Evolutionary conservation across 2,888 invertebrate species (phyloP), one percentile per base, ranked within the genome.

Genomic region (Uropetala carovei): DNA sequence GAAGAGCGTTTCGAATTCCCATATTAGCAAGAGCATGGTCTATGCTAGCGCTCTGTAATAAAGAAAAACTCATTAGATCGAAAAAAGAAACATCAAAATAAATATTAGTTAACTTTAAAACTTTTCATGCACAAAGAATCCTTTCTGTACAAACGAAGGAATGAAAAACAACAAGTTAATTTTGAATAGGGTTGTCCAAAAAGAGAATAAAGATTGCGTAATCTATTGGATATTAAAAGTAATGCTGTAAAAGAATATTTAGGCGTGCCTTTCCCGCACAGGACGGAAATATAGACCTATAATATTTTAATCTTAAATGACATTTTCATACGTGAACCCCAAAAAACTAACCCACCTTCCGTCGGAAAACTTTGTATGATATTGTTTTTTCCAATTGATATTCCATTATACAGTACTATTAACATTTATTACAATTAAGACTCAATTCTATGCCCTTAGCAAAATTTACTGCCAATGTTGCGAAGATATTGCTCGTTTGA

Each of bases 11-110:
- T 10, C 96, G 95, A 92, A 97, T 96, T 60, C 95, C 95, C 0
- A 95, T 94, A 57, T 94, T 94, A 82, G 94, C 94, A 60, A 93
- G 94, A 2, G 95, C 94, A 92, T 96, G 95, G 93, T 96, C 96
- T 18, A 97, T 96, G 95, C 97, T 96, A 83, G 97, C 96, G 93
- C 96, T 96, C 97, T 96, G 94, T 43, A 95, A 95, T 92, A 68
- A 93, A 92, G 93, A 92, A 92, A 92, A 89, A 81, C 92, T 22
- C 91, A 89, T 92, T 68, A 86, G 60, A 27, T 27, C 13, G 10
- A 13, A 11, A 14, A 75, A 75, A n/a, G 0, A 43, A 43, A 3
- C 1, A 43, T 43, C 43, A 43, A 43, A 43, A 43, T 43, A 43
- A 43, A 43, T 43, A 43, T 43, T 43, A 5, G 5, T 3, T 43